Conservation (phyloP, 2,113 vertebrate species). For the Grantiella picta region DNA sequence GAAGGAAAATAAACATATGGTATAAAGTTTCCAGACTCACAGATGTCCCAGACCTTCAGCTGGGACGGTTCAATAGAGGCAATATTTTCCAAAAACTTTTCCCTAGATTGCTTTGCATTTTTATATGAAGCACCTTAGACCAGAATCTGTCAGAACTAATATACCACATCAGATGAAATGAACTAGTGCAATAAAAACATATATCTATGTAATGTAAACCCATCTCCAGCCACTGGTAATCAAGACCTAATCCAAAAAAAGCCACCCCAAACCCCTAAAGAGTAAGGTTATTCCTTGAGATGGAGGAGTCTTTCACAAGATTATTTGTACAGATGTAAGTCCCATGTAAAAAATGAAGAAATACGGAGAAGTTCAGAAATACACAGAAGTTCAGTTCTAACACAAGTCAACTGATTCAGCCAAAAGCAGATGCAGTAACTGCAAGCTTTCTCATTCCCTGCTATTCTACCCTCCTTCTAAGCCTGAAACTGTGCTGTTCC, state of each 20-base stretch:
- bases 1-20: conserved; percentile 28
- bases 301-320: neutral
- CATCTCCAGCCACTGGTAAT: neutral
- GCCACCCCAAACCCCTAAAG: neutral
- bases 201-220: neutral
- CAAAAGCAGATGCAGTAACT: neutral
- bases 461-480: neutral
- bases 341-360: neutral
- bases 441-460: neutral
- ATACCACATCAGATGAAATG: neutral
- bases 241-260: conserved; percentile 16
- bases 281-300: conserved; percentile 4
- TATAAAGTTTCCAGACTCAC: conserved; percentile 29
- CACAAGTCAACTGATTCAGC: neutral
- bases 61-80: neutral
- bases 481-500: neutral
- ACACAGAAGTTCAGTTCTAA: neutral
- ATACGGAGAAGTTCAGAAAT: neutral
- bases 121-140: conserved; percentile 14
- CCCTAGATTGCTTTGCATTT: conserved; percentile 1
- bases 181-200: conserved; percentile 18
- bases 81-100: conserved; percentile 35
- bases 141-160: conserved; percentile 12
- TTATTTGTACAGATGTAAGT: conserved; percentile 23
- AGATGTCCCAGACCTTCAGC: conserved; percentile 25